Evolutionary conservation across 2,888 invertebrate species (phyloP).

Genomic region (Ophion ellenae): DNA sequence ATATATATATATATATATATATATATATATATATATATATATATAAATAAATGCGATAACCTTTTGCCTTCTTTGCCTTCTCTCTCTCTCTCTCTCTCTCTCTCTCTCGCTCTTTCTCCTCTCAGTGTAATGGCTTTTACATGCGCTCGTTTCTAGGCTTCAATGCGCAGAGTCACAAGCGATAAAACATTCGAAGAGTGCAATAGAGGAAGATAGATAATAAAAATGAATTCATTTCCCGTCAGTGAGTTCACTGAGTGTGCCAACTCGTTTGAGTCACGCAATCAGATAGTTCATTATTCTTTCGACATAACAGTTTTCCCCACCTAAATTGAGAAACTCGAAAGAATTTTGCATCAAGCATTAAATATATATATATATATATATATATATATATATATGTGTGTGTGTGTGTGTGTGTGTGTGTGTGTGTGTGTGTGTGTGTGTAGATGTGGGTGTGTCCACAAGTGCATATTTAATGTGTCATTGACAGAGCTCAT

Average conservation of each 20-base stretch:
- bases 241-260: slow-evolving; percentile 65
- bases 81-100: slow-evolving; percentile 22
- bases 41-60: slow-evolving; percentile 56
- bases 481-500: neutral
- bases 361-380: neutral
- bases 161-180: slow-evolving; percentile 43
- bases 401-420: too few species aligned
- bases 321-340: slow-evolving; percentile 23
- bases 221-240: slow-evolving; percentile 68
- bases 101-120: neutral
- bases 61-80: slow-evolving; percentile 57
- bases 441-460: too few species aligned
- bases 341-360: neutral
- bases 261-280: slow-evolving; percentile 62
- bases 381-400: too few species aligned
- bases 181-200: slow-evolving; percentile 64
- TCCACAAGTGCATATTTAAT: neutral
- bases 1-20: too few species aligned
- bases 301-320: slow-evolving; percentile 3
- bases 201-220: slow-evolving; percentile 61
- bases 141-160: slow-evolving; percentile 39
- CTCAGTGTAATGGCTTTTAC: slow-evolving; percentile 43
- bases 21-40: neutral
- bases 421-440: too few species aligned
- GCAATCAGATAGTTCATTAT: slow-evolving; percentile 50